Percentiles rank a stretch among this genome's conserved stretches.
Evolutionary conservation across 1,140 invertebrate species (phyloP).

Genomic region (Drosophila pseudoobscura): DNA sequence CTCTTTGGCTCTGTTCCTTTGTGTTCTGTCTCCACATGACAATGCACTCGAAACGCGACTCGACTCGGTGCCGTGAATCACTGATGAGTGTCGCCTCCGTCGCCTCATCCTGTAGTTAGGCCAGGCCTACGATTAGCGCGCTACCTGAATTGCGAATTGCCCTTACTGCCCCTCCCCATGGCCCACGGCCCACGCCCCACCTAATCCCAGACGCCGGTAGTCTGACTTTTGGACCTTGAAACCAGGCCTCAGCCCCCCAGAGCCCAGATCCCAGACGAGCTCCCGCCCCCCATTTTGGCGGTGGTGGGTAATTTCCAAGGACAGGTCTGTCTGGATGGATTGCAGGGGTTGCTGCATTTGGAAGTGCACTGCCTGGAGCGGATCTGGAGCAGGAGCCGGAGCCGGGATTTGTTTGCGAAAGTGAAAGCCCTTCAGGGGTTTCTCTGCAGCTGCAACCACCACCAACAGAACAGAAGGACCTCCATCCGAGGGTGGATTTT

Average conservation of each 20-base stretch:
- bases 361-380: conserved; percentile 40
- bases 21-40: conserved; percentile 9
- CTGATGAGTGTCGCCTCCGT: conserved; percentile 34
- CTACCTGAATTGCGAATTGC: conserved; percentile 48
- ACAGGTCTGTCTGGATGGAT: not conserved
- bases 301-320: conserved; percentile 24
- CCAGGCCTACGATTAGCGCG: conserved; percentile 47
- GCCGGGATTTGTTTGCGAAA: conserved; percentile 45
- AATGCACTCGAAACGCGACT: conserved; percentile 13
- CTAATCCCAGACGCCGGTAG: not conserved
- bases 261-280: conserved; percentile 7
- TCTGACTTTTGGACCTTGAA: conserved; percentile 60
- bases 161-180: too few species aligned
- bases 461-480: conserved; percentile 11
- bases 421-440: conserved; percentile 39
- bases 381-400: conserved; percentile 50
- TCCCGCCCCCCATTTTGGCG: conserved; percentile 15
- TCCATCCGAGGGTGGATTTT: conserved; percentile 31
- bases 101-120: conserved; percentile 43
- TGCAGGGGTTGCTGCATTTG: conserved; percentile 53
- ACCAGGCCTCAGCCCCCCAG: conserved; percentile 8
- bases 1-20: conserved; percentile 23
- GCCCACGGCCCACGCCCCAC: too few species aligned
- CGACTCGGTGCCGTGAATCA: conserved; percentile 50
- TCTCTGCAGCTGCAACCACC: conserved; percentile 21